A percentile compares a stretch with the other conserved stretches of the same genome.
Conservation (phyloP, 1,140 invertebrate species). For the Polypedilum vanderplanki region DNA sequence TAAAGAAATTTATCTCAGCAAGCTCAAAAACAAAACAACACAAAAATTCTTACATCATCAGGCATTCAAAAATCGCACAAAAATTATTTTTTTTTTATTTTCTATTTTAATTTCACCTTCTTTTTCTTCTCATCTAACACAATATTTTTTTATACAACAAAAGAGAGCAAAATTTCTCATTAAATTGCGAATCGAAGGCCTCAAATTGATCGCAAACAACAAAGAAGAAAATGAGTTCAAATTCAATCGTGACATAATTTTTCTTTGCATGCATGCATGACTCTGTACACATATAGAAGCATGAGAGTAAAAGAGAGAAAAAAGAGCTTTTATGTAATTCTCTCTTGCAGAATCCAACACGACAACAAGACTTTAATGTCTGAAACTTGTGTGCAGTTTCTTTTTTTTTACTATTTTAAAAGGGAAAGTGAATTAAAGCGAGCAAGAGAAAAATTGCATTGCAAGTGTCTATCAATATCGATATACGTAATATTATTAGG, state of each 20-base stretch:
- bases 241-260: constrained; percentile 12
- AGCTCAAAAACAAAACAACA: neutral
- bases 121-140: neutral
- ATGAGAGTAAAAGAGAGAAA: neutral
- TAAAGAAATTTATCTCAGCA: too few species aligned
- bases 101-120: neutral
- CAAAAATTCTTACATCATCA: constrained; percentile 17
- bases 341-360: constrained; percentile 8
- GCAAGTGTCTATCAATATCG: neutral
- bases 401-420: constrained; percentile 11
- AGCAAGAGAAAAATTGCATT: neutral
- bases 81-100: neutral
- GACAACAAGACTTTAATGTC: neutral
- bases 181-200: neutral
- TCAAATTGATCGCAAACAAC: neutral
- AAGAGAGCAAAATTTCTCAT: constrained; percentile 3
- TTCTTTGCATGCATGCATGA: constrained; percentile 16
- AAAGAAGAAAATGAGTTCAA: constrained; percentile 1
- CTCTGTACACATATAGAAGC: neutral
- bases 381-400: constrained; percentile 1
- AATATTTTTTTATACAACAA: neutral
- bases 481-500: neutral
- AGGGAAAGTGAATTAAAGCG: constrained; percentile 15
- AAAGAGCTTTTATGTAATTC: constrained; percentile 9
- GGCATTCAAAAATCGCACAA: neutral